Percentiles rank a stretch among this genome's conserved stretches.
These are phyloP conservation scores for Xiphorhynchus elegans DNA, from an alignment of 2,113 vertebrate species.

Conservation along the genomic window DNA sequence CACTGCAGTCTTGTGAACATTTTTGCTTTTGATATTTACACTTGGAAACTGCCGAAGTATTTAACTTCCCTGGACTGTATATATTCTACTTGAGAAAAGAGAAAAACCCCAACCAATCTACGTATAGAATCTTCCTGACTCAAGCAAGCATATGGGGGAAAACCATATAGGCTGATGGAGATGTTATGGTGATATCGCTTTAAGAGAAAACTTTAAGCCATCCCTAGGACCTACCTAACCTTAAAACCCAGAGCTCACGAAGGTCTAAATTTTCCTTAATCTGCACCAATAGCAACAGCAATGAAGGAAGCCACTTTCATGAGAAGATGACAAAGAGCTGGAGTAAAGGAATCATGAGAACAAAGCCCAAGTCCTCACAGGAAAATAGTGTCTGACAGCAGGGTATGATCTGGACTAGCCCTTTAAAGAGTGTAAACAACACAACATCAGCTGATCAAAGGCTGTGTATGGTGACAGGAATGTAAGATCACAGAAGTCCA, in stretches of 20 bases:
- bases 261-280: neutral
- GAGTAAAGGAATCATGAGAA: conserved; percentile 17
- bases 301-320: conserved; percentile 16
- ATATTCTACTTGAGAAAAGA: neutral
- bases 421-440: conserved; percentile 9
- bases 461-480: neutral
- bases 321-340: conserved; percentile 34
- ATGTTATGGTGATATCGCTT: neutral
- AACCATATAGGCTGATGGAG: neutral
- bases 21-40: neutral
- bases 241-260: neutral
- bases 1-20: neutral
- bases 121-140: neutral
- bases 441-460: conserved; percentile 32
- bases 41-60: neutral
- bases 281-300: neutral
- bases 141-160: neutral
- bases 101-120: neutral
- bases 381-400: conserved; percentile 26
- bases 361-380: conserved; percentile 8
- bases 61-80: neutral
- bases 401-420: neutral
- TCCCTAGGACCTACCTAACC: neutral
- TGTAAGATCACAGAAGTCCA: conserved; percentile 34
- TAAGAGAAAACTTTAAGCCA: neutral